Evolutionary conservation across 2,888 invertebrate genomes (phyloP), one percentile per base, ranked within the genome.

Genomic region (Shargacucullia verbasci): DNA sequence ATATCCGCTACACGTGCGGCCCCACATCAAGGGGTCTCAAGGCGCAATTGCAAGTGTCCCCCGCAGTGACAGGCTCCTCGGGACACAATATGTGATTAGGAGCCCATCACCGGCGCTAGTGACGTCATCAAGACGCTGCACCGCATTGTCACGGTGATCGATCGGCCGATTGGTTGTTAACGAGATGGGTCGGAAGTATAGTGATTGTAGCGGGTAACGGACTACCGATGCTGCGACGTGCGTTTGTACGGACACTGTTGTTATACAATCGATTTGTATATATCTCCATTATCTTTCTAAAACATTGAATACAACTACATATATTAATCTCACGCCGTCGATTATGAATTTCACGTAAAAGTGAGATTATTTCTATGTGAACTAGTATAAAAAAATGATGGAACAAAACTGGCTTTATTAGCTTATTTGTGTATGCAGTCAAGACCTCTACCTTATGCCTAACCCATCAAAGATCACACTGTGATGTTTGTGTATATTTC

Each of bases 51-150:
- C 54, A 45, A 27, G 34, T 59, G 44, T 60, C 57, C 38, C 35
- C 33, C 27, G 40, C 41, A 55, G 50, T 54, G 56, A 59, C 54
- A 29, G 9, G 15, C 10, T 20, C 48, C 54, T 40, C 40, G 9
- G 29, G 39, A 61, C 58, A 29, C 20, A 65, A 59, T 65, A 56
- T 59, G 55, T 58, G 60, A 60, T 71, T 64, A 71, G 44, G 35
- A 33, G 38, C 13, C 41, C 56, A 69, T 54, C 54, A 38, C 52
- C 40, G 54, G 41, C 25, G 41, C 20, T 11, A 29, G 55, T 47
- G 68, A 55, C 49, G 60, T 65, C 48, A 59, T 37, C 27, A 29
- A 15, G 46, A 29, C 37, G 27, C 9, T 31, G 49, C 45, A 40
- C 31, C 49, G 46, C 68, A 38, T 41, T 66, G 38, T 68, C 40